phyloP scores from a whole-genome alignment of 2,888 invertebrate species.

The Rhogogaster chlorosoma region DNA sequence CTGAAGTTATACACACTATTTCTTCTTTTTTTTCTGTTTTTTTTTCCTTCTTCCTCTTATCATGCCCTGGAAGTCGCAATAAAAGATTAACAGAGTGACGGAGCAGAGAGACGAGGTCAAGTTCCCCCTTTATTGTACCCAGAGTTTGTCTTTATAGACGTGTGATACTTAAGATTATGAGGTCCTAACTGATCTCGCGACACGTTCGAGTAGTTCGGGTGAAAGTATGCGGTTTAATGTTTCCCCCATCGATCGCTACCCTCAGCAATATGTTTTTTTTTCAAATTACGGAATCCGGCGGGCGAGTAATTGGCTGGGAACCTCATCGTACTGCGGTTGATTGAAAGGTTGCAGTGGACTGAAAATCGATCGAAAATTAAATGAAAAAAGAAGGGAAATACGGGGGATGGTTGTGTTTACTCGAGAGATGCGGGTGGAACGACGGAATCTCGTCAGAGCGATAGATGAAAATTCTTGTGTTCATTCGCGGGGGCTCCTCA shows the following conservation, averaged over 20 bases:
- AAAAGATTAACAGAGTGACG: constrained; percentile 25
- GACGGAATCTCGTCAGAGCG: background rate
- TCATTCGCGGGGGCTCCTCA: background rate
- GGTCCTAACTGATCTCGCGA: constrained; percentile 2
- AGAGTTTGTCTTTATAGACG: constrained; percentile 6
- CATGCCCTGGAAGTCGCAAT: background rate
- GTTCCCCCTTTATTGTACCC: background rate
- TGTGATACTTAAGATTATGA: constrained; percentile 5
- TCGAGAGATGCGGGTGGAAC: constrained; percentile 1
- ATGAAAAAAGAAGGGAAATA: background rate
- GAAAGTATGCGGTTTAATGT: background rate
- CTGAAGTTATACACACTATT: background rate
- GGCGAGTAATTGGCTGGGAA: background rate
- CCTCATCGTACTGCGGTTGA: background rate
- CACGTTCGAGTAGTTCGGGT: background rate
- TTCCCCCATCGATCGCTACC: background rate
- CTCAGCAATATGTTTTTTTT: background rate
- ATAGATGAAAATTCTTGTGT: background rate
- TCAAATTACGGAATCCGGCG: background rate
- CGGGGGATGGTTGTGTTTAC: background rate
- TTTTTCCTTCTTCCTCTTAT: background rate
- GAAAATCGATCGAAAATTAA: constrained; percentile 12
- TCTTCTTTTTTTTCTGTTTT: background rate
- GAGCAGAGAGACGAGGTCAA: constrained; percentile 9
- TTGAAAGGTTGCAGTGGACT: background rate